Evolutionary conservation across 2,888 invertebrate species (phyloP), one percentile per base, ranked within the genome.

Genomic region (Scaptomyza caliginosa): DNA sequence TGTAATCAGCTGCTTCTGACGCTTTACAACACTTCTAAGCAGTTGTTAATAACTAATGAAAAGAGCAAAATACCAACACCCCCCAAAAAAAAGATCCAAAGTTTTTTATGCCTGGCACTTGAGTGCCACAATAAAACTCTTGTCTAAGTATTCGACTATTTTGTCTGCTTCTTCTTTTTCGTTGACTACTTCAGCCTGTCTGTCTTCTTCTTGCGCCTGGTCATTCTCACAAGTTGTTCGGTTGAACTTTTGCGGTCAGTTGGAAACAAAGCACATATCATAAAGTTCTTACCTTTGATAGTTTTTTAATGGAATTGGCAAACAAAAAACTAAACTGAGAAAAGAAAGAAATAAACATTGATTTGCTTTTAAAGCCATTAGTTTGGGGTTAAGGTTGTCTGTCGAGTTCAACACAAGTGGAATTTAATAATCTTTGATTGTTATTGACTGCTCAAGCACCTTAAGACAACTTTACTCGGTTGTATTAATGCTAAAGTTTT

Each of bases 121-220:
- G 54, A 51, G 68, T 68, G 55, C 50, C 69, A 49, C 55, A 68
- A 68, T 68, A 68, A 68, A 68, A 68, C 48, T 62, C 34, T 68
- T 62, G 54, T 48, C 17, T 17, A 56, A 51, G 49, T 67, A 43
- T 19, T 45, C 19, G 30, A n/a, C 28, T 17, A n/a, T 13, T 19
- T 34, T 13, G 13, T 46, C 28, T 17, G 34, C 23, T 8, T n/a
- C 34, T 16, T 13, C 40, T 32, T n/a, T n/a, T 26, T 23, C 17
- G 6, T 32, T 13, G 32, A 13, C 32, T 13, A 13, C 32, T 32
- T 32, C 4, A 3, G 28, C 28, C 28, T 11, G 11, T 28, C 11
- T 19, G 38, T 19, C 36, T 13, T 13, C 8, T 19, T 38, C 28
- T 30, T 36, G 2, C 21, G 19, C 2, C 34, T 49, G 16, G 13